Conservation (phyloP, 1,140 invertebrate species). For the Arion vulgaris region DNA sequence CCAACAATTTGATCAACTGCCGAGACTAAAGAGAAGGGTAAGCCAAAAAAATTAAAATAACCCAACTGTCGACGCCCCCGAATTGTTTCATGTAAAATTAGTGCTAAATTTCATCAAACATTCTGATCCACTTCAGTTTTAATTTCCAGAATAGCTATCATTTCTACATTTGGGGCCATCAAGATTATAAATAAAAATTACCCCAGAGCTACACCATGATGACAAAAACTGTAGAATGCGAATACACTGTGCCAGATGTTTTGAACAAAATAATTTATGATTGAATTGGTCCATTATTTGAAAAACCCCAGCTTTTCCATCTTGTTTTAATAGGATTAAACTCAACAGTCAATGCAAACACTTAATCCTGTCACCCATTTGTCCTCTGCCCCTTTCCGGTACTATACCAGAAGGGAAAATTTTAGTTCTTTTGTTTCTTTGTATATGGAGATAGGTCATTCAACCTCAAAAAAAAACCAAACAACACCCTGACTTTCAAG, state of each 20-base stretch:
- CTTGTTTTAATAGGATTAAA: conserved; percentile 50
- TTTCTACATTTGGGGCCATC: no score
- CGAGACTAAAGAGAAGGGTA: no score
- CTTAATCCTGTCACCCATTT: conserved; percentile 67
- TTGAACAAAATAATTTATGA: conserved; percentile 50
- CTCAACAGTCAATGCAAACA: conserved; percentile 63
- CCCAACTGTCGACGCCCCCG: no score
- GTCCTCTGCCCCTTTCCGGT: conserved; percentile 41
- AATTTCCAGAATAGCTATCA: no score
- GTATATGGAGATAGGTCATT: conserved; percentile 20
- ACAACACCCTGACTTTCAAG: no score
- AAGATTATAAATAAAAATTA: background rate
- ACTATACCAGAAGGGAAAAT: conserved; percentile 66
- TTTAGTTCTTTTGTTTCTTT: conserved; percentile 66
- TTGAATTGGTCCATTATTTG: conserved; percentile 43
- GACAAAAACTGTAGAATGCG: conserved; percentile 8
- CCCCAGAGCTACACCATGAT: conserved; percentile 11
- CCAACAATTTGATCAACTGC: no score
- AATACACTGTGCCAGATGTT: conserved; percentile 10
- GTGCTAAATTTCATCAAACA: no score
- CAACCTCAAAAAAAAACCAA: conserved; percentile 16
- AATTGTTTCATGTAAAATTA: no score
- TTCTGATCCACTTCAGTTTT: no score
- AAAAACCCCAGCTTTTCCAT: conserved; percentile 45
- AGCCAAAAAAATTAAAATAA: no score